A percentile compares a stretch with the other conserved stretches of the same genome.
Evolutionary conservation across 2,888 invertebrate species (phyloP).

Genomic region (Chrysodeixis includens): DNA sequence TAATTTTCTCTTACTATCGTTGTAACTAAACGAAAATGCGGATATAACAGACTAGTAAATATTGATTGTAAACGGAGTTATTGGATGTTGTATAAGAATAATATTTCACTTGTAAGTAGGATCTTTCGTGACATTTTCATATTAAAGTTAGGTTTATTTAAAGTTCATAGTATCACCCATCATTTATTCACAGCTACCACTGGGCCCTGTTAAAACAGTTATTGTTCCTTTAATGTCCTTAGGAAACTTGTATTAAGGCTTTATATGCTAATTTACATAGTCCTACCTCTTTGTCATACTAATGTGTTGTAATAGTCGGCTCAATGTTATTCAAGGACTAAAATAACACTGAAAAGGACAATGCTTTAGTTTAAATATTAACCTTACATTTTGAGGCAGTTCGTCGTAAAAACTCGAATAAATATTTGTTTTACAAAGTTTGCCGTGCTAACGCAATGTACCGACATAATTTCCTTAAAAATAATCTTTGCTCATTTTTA

Average conservation of each 20-base stretch:
- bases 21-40: no score
- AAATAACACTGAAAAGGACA: conserved; percentile 38
- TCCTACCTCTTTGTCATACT: conserved; percentile 36
- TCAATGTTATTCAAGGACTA: conserved; percentile 34
- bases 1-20: no score
- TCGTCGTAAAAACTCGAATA: conserved; percentile 23
- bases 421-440: conserved; percentile 33
- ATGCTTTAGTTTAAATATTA: conserved; percentile 42
- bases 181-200: not conserved
- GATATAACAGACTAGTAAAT: no score
- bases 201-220: conserved; percentile 7
- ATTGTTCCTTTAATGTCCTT: conserved; percentile 11
- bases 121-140: not conserved
- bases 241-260: conserved; percentile 16
- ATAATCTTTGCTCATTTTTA: not conserved
- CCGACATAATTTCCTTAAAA: not conserved
- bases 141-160: not conserved
- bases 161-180: not conserved
- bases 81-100: no score
- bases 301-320: conserved; percentile 36
- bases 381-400: conserved; percentile 23
- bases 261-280: conserved; percentile 46
- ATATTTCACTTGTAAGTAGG: not conserved
- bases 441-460: conserved; percentile 16
- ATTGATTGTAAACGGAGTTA: no score